Conservation (phyloP, 2,797 vertebrate species). For the Numenius phaeopus region DNA sequence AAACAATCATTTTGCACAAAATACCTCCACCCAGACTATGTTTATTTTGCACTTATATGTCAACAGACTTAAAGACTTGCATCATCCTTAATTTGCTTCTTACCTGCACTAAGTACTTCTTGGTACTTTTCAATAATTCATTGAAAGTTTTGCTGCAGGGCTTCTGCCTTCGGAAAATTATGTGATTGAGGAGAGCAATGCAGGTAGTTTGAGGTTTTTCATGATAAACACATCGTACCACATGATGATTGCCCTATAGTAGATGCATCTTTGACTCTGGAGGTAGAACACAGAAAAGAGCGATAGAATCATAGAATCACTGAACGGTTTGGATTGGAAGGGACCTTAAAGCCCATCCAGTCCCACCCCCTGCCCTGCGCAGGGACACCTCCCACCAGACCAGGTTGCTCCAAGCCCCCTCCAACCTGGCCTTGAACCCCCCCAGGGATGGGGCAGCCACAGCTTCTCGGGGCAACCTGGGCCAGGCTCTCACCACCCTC, state of each 20-base stretch:
- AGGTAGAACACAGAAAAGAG: not conserved
- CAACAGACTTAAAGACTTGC: slow-evolving; percentile 36
- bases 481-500: no score
- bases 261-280: not conserved
- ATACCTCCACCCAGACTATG: not conserved
- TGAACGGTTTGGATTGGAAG: no score
- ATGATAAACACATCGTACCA: not conserved
- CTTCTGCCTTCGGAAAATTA: slow-evolving; percentile 51
- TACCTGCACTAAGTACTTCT: slow-evolving; percentile 60
- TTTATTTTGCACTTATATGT: slow-evolving; percentile 22
- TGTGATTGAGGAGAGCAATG: not conserved
- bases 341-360: no score
- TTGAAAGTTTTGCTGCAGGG: slow-evolving; percentile 50
- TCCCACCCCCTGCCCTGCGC: no score
- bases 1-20: slow-evolving; percentile 57
- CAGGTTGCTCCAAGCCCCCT: no score
- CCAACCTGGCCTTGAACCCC: no score
- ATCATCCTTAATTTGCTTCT: slow-evolving; percentile 53
- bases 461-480: no score
- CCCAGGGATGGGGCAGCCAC: no score
- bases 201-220: not conserved
- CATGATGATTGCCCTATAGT: not conserved
- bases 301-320: no score
- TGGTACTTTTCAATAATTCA: slow-evolving; percentile 70
- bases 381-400: no score